These are phyloP conservation scores for Drosophila aff. DNA, from an alignment of 1,140 invertebrate genomes.

Conservation along the genomic window DNA sequence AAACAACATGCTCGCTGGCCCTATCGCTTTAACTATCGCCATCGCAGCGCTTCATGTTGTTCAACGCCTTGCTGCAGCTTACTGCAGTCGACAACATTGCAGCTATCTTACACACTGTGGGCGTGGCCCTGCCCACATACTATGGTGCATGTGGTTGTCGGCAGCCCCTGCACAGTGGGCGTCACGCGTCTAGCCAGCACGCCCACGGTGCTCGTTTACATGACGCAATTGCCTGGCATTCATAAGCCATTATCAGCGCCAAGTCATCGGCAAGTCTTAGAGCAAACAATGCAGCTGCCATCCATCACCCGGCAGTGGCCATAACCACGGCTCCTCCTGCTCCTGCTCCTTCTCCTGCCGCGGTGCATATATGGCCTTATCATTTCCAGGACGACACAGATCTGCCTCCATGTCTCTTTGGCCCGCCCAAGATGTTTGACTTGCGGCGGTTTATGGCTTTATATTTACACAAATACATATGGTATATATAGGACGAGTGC, in stretches of 20 bases:
- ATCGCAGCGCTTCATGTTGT: conserved; percentile 56
- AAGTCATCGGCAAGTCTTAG: conserved; percentile 77
- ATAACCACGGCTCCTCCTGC: conserved; percentile 26
- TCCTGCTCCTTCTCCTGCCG: not conserved
- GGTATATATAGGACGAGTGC: conserved; percentile 1
- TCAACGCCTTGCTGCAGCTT: conserved; percentile 67
- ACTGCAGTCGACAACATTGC: conserved; percentile 60
- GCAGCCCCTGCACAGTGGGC: conserved; percentile 10
- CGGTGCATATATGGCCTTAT: conserved; percentile 36
- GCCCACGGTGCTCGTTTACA: conserved; percentile 65
- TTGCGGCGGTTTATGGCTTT: conserved; percentile 51
- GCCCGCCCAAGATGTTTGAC: conserved; percentile 48
- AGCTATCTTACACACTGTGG: conserved; percentile 56
- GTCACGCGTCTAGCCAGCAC: conserved; percentile 59
- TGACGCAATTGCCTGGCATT: conserved; percentile 75
- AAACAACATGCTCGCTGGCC: conserved; percentile 4
- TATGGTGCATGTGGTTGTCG: conserved; percentile 6
- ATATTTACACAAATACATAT: conserved; percentile 5
- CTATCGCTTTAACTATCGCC: conserved; percentile 19
- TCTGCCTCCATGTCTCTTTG: conserved; percentile 16
- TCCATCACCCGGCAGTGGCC: conserved; percentile 56
- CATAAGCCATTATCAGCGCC: conserved; percentile 76
- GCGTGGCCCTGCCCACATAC: conserved; percentile 43
- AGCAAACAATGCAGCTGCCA: conserved; percentile 75
- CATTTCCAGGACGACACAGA: conserved; percentile 46